A percentile compares a stretch with the other conserved stretches of the same genome.
phyloP scores from a whole-genome alignment of 2,113 vertebrate genomes.

The Saccopteryx bilineata region DNA sequence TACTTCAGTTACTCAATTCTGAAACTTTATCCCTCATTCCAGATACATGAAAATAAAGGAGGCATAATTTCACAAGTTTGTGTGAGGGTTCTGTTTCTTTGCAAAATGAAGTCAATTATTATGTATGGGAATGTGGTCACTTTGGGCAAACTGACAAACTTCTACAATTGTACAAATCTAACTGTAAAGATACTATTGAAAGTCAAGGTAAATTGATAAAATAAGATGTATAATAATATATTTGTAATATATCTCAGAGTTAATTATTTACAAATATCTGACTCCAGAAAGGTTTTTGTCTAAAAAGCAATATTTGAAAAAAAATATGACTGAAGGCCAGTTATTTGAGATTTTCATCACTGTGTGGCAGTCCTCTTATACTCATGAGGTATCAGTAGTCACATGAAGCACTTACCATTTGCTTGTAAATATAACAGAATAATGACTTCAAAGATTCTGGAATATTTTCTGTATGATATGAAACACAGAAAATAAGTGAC shows the following conservation, averaged over 20 bases:
- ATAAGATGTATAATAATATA: background rate
- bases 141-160: background rate
- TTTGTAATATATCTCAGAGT: background rate
- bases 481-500: background rate
- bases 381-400: background rate
- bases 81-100: background rate
- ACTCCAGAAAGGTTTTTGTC: background rate
- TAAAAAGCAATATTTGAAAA: background rate
- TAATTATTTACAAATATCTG: constrained; percentile 3
- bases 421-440: background rate
- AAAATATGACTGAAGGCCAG: background rate
- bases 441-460: background rate
- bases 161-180: background rate
- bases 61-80: background rate
- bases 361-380: background rate
- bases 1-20: background rate
- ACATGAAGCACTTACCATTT: background rate
- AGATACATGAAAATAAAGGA: background rate
- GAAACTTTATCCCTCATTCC: background rate
- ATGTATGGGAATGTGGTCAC: background rate
- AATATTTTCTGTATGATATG: background rate
- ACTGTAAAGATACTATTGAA: background rate
- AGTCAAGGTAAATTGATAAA: background rate
- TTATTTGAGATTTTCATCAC: background rate
- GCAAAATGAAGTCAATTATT: background rate